These are phyloP conservation scores for Phalacrocorax carbo DNA, from an alignment of 2,113 vertebrate genomes.

Conservation along the genomic window DNA sequence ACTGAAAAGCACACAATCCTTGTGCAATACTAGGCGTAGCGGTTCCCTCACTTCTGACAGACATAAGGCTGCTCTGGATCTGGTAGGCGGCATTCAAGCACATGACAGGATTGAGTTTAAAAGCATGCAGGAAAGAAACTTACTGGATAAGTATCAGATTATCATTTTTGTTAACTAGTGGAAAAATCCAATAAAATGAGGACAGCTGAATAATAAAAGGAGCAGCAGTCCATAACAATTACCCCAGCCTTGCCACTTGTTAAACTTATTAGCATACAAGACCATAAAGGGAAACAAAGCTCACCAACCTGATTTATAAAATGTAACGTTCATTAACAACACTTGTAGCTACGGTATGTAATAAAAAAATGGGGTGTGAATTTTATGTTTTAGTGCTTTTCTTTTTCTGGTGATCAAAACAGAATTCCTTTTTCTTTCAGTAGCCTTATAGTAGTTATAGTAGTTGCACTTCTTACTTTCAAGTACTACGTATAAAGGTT, in stretches of 20 bases:
- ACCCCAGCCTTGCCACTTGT: background rate
- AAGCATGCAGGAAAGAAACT: background rate
- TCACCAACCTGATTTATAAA: slow-evolving; percentile 39
- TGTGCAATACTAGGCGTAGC: background rate
- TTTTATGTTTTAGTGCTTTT: slow-evolving; percentile 29
- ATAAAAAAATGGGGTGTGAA: slow-evolving; percentile 1
- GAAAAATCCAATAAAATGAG: slow-evolving; percentile 44
- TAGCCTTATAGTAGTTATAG: background rate
- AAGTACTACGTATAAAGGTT: background rate
- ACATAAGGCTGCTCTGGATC: background rate
- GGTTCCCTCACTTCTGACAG: background rate
- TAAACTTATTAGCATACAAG: slow-evolving; percentile 36
- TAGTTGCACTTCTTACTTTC: background rate
- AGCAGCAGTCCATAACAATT: slow-evolving; percentile 39
- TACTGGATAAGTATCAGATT: slow-evolving; percentile 11
- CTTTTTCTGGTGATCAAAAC: background rate
- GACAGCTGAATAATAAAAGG: slow-evolving; percentile 33
- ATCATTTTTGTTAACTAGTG: slow-evolving; percentile 51
- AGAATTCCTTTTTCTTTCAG: background rate
- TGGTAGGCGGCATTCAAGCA: background rate
- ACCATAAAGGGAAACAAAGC: slow-evolving; percentile 45
- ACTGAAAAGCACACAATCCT: background rate
- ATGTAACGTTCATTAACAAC: slow-evolving; percentile 16
- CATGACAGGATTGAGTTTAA: background rate
- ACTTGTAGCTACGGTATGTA: background rate